These are phyloP conservation scores for Urocyon cinereoargenteus DNA, from an alignment of 2,797 vertebrate species.

Conservation along the genomic window DNA sequence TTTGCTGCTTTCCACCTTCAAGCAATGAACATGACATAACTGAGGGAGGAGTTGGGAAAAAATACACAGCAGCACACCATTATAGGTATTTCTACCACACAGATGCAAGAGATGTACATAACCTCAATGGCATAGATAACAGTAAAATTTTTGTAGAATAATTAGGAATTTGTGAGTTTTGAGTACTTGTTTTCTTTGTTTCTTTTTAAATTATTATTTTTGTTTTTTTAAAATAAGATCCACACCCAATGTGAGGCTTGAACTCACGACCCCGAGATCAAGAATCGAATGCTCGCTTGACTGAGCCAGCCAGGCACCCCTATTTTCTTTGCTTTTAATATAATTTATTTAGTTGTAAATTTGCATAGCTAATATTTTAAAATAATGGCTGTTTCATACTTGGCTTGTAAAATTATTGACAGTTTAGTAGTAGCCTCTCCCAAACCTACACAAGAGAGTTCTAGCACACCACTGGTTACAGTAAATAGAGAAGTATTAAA, in stretches of 20 bases:
- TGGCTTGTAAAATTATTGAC: background rate
- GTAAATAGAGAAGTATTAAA: background rate
- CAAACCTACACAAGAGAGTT: background rate
- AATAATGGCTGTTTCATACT: constrained; percentile 22
- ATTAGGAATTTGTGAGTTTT: background rate
- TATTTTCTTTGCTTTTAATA: constrained; percentile 1
- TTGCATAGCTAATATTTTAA: background rate
- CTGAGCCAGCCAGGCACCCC: background rate
- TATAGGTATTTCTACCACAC: background rate
- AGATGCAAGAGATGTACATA: background rate
- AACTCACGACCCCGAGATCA: background rate
- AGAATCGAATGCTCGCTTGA: background rate
- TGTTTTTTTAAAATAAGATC: background rate
- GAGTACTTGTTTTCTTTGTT: background rate
- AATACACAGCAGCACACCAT: background rate
- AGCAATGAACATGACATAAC: background rate
- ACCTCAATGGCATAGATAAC: background rate
- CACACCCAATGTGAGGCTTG: background rate
- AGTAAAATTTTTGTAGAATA: background rate
- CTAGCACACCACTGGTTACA: background rate
- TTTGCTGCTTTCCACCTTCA: constrained; percentile 10
- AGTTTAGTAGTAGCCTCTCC: background rate
- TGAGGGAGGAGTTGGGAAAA: background rate
- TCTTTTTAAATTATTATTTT: background rate
- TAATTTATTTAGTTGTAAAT: constrained; percentile 34